phyloP scores from a whole-genome alignment of 1,140 invertebrate species.

The Ectropis grisescens region DNA sequence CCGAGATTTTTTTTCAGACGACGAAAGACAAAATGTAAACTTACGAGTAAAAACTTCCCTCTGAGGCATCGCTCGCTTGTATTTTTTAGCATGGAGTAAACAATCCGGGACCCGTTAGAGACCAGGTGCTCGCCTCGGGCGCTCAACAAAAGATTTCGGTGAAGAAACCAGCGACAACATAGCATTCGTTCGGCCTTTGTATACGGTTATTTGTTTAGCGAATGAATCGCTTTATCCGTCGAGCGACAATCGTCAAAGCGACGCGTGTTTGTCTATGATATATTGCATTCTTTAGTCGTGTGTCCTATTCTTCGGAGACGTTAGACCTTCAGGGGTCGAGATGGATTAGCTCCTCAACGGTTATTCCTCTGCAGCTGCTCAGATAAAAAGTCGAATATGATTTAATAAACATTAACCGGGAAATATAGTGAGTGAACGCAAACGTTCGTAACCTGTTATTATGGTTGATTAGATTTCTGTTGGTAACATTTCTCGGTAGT shows the following conservation, averaged over 20 bases:
- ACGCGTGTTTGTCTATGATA: conserved; percentile 47
- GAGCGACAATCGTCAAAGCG: conserved; percentile 24
- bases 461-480: conserved; percentile 68
- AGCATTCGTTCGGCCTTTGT: conserved; percentile 42
- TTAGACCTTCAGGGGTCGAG: conserved; percentile 13
- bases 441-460: conserved; percentile 67
- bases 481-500: conserved; percentile 68
- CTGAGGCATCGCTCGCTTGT: no score
- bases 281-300: conserved; percentile 36
- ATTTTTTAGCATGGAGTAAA: conserved; percentile 51
- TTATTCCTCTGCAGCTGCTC: conserved; percentile 30
- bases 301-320: conserved; percentile 24
- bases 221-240: conserved; percentile 48
- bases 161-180: conserved; percentile 40
- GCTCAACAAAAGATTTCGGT: conserved; percentile 56
- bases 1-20: conserved; percentile 58
- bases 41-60: conserved; percentile 57
- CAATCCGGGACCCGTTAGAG: conserved; percentile 44
- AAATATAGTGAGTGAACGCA: conserved; percentile 53
- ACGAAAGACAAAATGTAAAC: conserved; percentile 64
- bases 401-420: conserved; percentile 64
- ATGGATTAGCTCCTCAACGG: conserved; percentile 15
- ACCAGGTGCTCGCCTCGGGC: conserved; percentile 52
- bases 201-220: conserved; percentile 39
- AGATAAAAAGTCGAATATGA: conserved; percentile 51